Base-by-base conservation (phyloP, 2,113 vertebrate species). In the Oreochromis niloticus region DNA sequence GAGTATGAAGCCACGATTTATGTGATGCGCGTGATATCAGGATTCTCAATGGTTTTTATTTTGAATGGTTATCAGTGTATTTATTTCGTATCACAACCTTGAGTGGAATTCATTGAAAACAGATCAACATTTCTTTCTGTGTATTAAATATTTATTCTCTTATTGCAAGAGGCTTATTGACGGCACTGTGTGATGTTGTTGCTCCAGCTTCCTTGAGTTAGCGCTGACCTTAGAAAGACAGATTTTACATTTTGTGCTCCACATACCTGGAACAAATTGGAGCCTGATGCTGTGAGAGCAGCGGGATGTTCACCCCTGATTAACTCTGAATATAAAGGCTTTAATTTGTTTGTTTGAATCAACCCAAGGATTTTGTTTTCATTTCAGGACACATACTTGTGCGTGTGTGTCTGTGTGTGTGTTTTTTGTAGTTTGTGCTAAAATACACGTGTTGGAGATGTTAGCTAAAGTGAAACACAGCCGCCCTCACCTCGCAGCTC, bases 191-290 rank as follows among this genome's bases (percentile, higher is more conserved):
- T 17, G 14, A 73, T 86, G 79, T 43, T 86, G 71, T 66, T 80
- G 61, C 61, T 88, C 54, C 13, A 66, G 63, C 43, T 68, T 81
- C 43, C 73, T 85, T 22, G 10, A 75, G 46, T 75, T 71, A 57
- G 46, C 75, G 4, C 36, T 88, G 84, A 92, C 80, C 85, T 87
- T 92, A 78, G 19, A 88, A 90, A 86, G 81, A 88, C 90, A 84
- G 57, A 86, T 90, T 90, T 88, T 81, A 84, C 75, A 90, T 92
- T 93, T 93, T 85, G 48, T 87, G 89, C 88, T 93, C 82, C 91
- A 93, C 63, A 88, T 89, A 85, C 80, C 90, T 89, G 91, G 89
- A 92, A 91, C 90, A 87, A 85, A 92, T 88, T 92, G 75, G 34
- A 85, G 71, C 78, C 59, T 55, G 66, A 55, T 41, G 68, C 46